Percentiles rank a stretch among this genome's conserved stretches.
phyloP scores from a whole-genome alignment of 2,888 invertebrate species.

The Nemurella pictetii region DNA sequence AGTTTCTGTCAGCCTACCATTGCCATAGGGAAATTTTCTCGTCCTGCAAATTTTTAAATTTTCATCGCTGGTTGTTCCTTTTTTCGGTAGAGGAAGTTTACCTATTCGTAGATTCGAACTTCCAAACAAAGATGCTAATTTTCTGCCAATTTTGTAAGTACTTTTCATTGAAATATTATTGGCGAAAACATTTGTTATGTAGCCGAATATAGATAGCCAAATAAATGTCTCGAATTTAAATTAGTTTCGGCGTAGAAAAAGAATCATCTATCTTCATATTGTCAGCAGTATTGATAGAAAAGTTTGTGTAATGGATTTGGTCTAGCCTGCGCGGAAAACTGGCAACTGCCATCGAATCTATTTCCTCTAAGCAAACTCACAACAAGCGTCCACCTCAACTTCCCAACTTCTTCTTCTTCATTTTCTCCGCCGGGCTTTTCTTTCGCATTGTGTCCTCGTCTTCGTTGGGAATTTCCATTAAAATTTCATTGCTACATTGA shows the following conservation, averaged over 20 bases:
- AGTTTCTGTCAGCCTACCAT: not conserved
- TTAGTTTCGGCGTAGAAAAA: not conserved
- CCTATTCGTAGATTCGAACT: no score
- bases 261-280: conserved; percentile 8
- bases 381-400: not conserved
- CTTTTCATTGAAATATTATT: not conserved
- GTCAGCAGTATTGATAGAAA: not conserved
- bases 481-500: no score
- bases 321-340: not conserved
- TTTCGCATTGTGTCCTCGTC: no score
- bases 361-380: not conserved
- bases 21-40: not conserved
- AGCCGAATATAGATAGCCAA: not conserved
- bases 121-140: not conserved
- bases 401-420: no score
- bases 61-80: not conserved
- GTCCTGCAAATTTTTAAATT: not conserved
- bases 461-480: no score
- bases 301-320: conserved; percentile 13
- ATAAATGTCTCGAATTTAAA: conserved; percentile 2
- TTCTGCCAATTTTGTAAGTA: not conserved
- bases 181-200: not conserved
- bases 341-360: not conserved
- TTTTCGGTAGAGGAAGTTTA: no score
- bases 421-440: no score